Conservation (phyloP, 2,888 invertebrate genomes). For the Clostera curtula region DNA sequence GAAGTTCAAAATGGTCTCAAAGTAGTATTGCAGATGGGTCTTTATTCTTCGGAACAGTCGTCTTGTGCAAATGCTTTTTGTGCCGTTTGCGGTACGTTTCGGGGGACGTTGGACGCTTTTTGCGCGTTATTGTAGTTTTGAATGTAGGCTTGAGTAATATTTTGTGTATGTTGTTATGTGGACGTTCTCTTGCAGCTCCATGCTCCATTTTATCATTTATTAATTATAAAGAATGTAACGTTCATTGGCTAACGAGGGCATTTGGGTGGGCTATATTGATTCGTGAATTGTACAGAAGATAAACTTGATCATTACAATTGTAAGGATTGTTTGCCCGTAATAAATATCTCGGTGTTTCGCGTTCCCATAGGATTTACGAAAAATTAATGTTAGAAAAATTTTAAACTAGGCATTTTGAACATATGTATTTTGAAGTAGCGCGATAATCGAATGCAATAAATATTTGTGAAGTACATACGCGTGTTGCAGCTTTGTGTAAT, state of each 20-base stretch:
- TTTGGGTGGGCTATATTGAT: conserved; percentile 19
- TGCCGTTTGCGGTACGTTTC: too few species aligned
- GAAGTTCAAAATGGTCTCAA: too few species aligned
- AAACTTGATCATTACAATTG: conserved; percentile 28
- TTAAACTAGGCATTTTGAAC: conserved; percentile 59
- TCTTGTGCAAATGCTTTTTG: too few species aligned
- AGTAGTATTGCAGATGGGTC: too few species aligned
- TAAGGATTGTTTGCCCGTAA: conserved; percentile 19
- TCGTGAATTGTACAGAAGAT: conserved; percentile 27
- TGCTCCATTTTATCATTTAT: too few species aligned
- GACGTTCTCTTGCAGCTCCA: conserved; percentile 55
- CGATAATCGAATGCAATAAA: conserved; percentile 66
- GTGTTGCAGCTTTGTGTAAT: conserved; percentile 22
- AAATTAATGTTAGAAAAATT: conserved; percentile 33
- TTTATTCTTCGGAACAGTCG: too few species aligned
- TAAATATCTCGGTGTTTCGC: conserved; percentile 43
- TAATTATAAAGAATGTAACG: conserved; percentile 33
- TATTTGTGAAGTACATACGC: conserved; percentile 44
- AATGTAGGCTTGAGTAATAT: conserved; percentile 55
- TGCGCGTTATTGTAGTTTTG: conserved; percentile 62
- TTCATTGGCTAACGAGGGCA: conserved; percentile 30
- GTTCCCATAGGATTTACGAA: conserved; percentile 44
- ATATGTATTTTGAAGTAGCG: conserved; percentile 59
- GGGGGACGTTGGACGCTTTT: conserved; percentile 58
- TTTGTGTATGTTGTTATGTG: conserved; percentile 59